Evolutionary conservation across 2,113 vertebrate species (phyloP), one percentile per base, ranked within the genome.

Genomic region (Merops nubicus): DNA sequence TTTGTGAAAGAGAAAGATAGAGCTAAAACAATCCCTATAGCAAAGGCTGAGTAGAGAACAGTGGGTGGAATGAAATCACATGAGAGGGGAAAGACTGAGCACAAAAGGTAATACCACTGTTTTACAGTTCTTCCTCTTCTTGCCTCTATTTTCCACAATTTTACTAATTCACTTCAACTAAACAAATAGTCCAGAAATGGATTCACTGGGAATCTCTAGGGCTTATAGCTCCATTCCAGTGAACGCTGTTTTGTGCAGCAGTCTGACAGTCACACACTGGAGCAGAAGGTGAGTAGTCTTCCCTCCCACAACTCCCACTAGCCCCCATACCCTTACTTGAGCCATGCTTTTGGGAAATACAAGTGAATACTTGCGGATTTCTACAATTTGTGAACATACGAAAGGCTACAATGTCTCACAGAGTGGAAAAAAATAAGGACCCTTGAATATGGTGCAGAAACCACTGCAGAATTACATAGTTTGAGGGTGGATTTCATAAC

Each of bases 301-400:
- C 16, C 9, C 12, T 80, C 76, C 38, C 22, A 45, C 4, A 34
- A 4, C 19, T 86, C 38, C n/a, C 36, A 13, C 19, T 1, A 1
- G 18, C 40, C 20, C 26, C 23, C 43, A 31, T 0, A 3, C 29
- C 36, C 21, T 73, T 84, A 53, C 16, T 33, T 73, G 51, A 76
- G 17, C 31, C 50, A 50, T 20, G 4, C 1, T 76, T 81, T 57
- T 53, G 36, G 36, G n/a, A 90, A 69, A 73, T 57, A 57, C 0
- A 2, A 57, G 9, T 54, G 19, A 36, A 64, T 54, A 16, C 25
- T 63, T 48, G 19, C 0, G 0, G 28, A 2, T 89, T 54, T 8
- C 2, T 63, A 34, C 45, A 51, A 5, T 83, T 76, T n/a, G 40
- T 56, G 70, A 28, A 20, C 12, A 8, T 69, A 36, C 23, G 20